Conservation (phyloP, 2,113 vertebrate genomes). For the Kobus ellipsiprymnus region DNA sequence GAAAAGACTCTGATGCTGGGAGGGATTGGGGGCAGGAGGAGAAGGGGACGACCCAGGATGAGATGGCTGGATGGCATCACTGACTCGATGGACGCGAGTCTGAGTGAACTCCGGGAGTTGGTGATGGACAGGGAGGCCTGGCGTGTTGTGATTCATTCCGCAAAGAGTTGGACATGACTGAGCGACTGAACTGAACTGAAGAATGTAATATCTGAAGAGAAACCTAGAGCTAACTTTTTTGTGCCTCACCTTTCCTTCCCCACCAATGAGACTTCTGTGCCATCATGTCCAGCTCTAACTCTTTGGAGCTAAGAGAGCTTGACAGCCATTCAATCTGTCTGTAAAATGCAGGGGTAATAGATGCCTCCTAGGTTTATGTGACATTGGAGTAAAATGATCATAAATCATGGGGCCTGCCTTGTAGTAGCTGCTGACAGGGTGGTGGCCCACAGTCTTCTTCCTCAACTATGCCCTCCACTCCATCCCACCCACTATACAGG, state of each 20-base stretch:
- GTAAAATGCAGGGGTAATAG: background rate
- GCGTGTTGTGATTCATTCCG: rapidly evolving
- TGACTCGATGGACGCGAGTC: rapidly evolving
- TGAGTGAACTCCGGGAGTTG: too few species aligned
- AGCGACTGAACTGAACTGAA: too few species aligned
- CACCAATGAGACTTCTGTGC: background rate
- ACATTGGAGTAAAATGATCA: background rate
- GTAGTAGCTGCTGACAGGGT: background rate
- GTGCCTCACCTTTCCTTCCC: background rate
- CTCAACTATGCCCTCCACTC: background rate
- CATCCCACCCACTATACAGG: background rate
- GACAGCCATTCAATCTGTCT: background rate
- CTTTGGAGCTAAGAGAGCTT: background rate
- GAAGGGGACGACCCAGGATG: too few species aligned
- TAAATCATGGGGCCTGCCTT: background rate
- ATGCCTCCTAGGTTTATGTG: background rate
- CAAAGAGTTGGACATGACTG: too few species aligned
- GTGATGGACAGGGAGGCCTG: too few species aligned
- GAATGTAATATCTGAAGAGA: background rate
- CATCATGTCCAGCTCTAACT: background rate
- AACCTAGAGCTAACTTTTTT: background rate
- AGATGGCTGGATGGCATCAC: too few species aligned
- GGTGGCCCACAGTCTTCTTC: background rate
- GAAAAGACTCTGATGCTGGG: too few species aligned
- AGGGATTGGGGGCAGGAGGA: too few species aligned